These are phyloP conservation scores for Ectemnius lituratus DNA, from an alignment of 2,888 invertebrate genomes.

Conservation along the genomic window DNA sequence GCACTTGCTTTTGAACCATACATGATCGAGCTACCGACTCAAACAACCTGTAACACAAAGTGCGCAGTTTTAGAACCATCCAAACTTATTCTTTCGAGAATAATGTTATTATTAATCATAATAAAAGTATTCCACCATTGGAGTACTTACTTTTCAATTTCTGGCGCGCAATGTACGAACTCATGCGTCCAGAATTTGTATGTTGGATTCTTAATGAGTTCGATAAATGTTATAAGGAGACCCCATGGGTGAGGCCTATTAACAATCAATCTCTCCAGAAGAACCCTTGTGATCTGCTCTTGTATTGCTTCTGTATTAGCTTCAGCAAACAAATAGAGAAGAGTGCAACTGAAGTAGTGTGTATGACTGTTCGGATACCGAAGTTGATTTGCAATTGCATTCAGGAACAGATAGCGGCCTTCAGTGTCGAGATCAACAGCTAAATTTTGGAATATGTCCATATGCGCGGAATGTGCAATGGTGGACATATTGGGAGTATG, in stretches of 20 bases:
- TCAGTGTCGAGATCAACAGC: constrained; percentile 99
- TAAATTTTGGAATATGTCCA: constrained; percentile 99
- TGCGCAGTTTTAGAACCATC: too few relatives aligned
- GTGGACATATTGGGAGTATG: constrained; percentile 97
- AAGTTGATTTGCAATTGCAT: constrained; percentile 98
- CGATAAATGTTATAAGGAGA: constrained; percentile 98
- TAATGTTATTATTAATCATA: neutral
- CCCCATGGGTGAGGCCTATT: constrained; percentile 99
- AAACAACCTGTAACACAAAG: constrained; percentile 85
- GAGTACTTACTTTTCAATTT: constrained; percentile 95
- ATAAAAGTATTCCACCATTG: neutral
- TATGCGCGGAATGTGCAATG: constrained; percentile 98
- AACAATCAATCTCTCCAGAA: constrained; percentile 97
- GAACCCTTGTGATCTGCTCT: constrained; percentile 97
- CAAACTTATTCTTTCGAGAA: too few relatives aligned
- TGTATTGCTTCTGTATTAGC: constrained; percentile 98
- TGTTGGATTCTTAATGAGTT: constrained; percentile 98
- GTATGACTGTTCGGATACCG: constrained; percentile 99
- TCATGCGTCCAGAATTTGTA: constrained; percentile 99
- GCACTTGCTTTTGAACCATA: constrained; percentile 90
- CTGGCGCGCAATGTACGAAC: constrained; percentile 99
- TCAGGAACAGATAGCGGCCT: constrained; percentile 97
- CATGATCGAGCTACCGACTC: constrained; percentile 98
- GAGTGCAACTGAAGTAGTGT: constrained; percentile 99
- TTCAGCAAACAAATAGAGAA: constrained; percentile 97